Conservation (phyloP, 2,888 invertebrate species). For the Andrena bucephala region DNA sequence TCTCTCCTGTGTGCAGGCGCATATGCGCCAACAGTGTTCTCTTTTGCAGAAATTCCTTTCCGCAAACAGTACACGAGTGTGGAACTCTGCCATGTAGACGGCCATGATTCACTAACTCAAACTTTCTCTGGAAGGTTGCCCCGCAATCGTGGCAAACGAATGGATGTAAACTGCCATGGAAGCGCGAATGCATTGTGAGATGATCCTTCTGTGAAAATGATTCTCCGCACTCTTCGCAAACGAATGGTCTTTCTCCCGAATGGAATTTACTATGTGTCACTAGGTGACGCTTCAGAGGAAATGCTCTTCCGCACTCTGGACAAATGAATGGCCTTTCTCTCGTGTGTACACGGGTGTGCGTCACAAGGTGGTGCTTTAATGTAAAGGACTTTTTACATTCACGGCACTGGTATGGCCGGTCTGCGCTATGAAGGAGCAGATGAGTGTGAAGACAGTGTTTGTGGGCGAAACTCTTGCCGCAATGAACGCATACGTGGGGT, state of each 20-base stretch:
- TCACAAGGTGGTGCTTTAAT: constrained; percentile 93
- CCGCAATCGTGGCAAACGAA: constrained; percentile 97
- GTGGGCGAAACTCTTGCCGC: constrained; percentile 93
- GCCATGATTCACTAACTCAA: constrained; percentile 94
- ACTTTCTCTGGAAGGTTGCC: constrained; percentile 93
- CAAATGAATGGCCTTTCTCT: constrained; percentile 93
- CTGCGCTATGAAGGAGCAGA: constrained; percentile 92
- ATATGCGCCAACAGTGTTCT: constrained; percentile 93
- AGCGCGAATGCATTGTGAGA: constrained; percentile 94
- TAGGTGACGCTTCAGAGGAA: constrained; percentile 92
- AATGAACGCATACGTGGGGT: constrained; percentile 92
- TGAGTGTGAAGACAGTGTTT: constrained; percentile 94
- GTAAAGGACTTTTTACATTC: constrained; percentile 96
- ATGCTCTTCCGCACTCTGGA: constrained; percentile 93
- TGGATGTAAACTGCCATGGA: constrained; percentile 98
- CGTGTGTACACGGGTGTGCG: constrained; percentile 92
- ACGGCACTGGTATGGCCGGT: constrained; percentile 92
- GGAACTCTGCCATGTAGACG: constrained; percentile 93
- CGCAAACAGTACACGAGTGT: constrained; percentile 93
- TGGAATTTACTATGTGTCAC: constrained; percentile 95
- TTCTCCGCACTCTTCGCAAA: constrained; percentile 96
- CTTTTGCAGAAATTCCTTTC: constrained; percentile 94
- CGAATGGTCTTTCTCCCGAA: constrained; percentile 93
- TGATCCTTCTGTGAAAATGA: constrained; percentile 96
- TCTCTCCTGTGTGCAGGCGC: constrained; percentile 92